Conservation (phyloP, 2,113 vertebrate genomes). For the Capricornis sumatraensis region DNA sequence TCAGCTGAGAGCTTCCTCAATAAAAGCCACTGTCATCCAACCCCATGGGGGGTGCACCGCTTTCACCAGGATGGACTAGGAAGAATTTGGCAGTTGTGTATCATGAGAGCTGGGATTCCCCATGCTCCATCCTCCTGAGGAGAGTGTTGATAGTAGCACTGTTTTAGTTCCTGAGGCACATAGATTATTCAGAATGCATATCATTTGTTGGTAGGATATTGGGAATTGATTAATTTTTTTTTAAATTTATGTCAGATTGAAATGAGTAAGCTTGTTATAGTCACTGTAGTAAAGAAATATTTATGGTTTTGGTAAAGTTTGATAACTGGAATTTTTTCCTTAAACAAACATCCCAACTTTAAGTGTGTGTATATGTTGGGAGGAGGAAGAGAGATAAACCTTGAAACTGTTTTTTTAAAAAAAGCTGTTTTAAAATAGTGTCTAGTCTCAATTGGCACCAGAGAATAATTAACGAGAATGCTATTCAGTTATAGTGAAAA, state of each 20-base stretch:
- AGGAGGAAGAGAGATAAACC: neutral
- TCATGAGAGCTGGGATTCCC: neutral
- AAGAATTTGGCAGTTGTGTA: neutral
- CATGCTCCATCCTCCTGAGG: neutral
- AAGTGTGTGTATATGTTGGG: neutral
- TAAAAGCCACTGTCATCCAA: neutral
- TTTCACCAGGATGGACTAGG: neutral
- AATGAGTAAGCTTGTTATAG: neutral
- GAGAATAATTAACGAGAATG: neutral
- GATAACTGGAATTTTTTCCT: neutral
- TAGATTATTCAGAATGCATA: neutral
- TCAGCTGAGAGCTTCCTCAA: neutral
- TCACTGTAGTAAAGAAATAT: neutral
- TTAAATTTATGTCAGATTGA: neutral
- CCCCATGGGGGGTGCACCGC: fast-evolving
- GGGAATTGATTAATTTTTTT: neutral
- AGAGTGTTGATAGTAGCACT: neutral
- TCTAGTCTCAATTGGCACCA: constrained; percentile 47
- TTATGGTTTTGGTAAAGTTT: neutral
- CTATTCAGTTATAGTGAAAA: constrained; percentile 16
- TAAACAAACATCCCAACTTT: neutral
- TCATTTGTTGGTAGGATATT: neutral
- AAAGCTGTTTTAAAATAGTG: neutral
- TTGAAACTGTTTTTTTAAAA: neutral
- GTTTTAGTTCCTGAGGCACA: neutral